Evolutionary conservation across 1,140 invertebrate species (phyloP), one percentile per base, ranked within the genome.

Genomic region (Drosophila tropicalis): DNA sequence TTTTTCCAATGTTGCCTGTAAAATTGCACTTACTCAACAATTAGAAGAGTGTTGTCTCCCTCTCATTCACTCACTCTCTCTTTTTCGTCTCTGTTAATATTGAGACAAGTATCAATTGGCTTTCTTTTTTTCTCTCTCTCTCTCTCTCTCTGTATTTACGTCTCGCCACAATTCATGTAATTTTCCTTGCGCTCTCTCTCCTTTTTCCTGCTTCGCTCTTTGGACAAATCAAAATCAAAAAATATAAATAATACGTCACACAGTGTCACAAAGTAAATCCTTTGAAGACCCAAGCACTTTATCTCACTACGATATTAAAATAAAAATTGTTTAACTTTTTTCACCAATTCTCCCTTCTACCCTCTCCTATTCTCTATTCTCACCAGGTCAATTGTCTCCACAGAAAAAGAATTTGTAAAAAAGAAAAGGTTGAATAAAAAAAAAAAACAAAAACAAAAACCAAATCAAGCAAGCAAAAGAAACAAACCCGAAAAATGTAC

Each of bases 231-330:
- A 47, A 47, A 17, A 44, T 12, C 2, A 51, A 51, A 17, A 17
- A 51, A 51, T 10, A 47, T 19, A 17, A 57, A 34, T 60, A 39
- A 7, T 58, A 63, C 64, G 58, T 51, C 54, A 63, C 29, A 29
- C 29, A 60, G 61, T 76, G 19, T 61, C 65, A 47, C 79, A 75
- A 79, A 81, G 75, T 76, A 85, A 79, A 71, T 84, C 78, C 72
- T 84, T 83, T 67, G 82, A 87, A 63, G 81, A 74, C 57, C 81
- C 83, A 67, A 76, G 61, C 70, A 79, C 76, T 47, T 62, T 81
- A 34, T 58, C 56, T 71, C 81, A 82, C 73, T 86, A 92, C 74
- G 91, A 92, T 65, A 89, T 92, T 79, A 92, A 92, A 91, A 92
- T 92, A 72, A 92, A 92, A 92, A 92, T 92, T 69, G 87, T 92